Conservation (phyloP, 2,797 vertebrate genomes). For the Selene dorsalis region DNA sequence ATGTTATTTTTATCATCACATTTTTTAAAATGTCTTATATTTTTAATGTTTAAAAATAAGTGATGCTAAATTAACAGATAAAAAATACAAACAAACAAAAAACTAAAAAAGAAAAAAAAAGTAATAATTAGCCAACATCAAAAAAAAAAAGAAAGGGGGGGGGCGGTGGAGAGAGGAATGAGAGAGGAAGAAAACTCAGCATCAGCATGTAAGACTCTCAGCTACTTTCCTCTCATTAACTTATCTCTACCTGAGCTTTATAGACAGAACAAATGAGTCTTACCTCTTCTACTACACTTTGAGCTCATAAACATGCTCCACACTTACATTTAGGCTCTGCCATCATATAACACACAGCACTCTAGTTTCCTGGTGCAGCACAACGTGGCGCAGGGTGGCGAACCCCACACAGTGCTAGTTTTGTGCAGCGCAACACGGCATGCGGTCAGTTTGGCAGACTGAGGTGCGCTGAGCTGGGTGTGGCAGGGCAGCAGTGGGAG, state of each 20-base stretch:
- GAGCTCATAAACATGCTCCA: background rate
- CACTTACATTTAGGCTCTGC: background rate
- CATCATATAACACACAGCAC: conserved; percentile 4
- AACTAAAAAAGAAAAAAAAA: background rate
- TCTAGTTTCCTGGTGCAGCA: no score
- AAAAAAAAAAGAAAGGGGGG: background rate
- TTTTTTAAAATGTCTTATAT: conserved; percentile 12
- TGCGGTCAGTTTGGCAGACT: no score
- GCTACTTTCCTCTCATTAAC: background rate
- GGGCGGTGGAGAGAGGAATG: background rate
- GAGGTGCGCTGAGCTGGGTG: no score
- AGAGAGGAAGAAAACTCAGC: background rate
- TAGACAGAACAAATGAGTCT: background rate
- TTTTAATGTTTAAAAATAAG: conserved; percentile 12
- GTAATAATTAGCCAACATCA: background rate
- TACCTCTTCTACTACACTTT: background rate
- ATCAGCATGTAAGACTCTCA: background rate
- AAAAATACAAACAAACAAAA: background rate
- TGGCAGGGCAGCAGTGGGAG: no score
- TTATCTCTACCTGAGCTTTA: conserved; percentile 6
- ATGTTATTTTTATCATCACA: conserved; percentile 28
- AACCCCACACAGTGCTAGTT: no score
- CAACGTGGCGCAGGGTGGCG: no score
- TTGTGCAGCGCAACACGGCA: no score
- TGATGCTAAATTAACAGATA: background rate